Conservation (phyloP, 2,797 vertebrate species). For the Pangasius djambal region DNA sequence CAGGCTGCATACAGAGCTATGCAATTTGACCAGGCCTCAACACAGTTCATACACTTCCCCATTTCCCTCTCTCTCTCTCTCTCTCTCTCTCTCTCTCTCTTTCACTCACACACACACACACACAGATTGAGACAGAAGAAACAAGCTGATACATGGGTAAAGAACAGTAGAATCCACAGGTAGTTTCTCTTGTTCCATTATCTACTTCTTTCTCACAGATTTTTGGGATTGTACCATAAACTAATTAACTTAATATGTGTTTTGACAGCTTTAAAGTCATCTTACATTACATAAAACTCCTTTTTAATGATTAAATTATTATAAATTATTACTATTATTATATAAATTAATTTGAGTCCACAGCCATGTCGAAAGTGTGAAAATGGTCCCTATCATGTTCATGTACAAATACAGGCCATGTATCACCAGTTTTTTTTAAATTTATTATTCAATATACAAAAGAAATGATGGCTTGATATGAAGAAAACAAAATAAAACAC, state of each 20-base stretch:
- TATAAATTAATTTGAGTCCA: not conserved
- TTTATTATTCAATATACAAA: not conserved
- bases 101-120: constrained; percentile 1
- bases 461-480: not conserved
- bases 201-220: not conserved
- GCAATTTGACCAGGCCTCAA: constrained; percentile 31
- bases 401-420: not conserved
- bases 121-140: not conserved
- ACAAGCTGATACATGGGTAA: constrained; percentile 9
- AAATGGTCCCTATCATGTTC: not conserved
- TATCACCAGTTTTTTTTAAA: not conserved
- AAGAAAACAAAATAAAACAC: not conserved
- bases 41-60: not conserved
- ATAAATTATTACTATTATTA: not conserved
- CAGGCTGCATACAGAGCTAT: constrained; percentile 70
- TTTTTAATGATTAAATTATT: not conserved
- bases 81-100: not conserved
- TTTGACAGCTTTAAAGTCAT: not conserved
- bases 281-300: not conserved
- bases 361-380: not conserved
- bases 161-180: constrained; percentile 20
- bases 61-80: not conserved
- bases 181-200: not conserved
- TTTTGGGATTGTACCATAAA: not conserved
- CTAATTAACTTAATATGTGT: not conserved